Conservation (phyloP, 2,888 invertebrate species). For the Penaeus monodon region DNA sequence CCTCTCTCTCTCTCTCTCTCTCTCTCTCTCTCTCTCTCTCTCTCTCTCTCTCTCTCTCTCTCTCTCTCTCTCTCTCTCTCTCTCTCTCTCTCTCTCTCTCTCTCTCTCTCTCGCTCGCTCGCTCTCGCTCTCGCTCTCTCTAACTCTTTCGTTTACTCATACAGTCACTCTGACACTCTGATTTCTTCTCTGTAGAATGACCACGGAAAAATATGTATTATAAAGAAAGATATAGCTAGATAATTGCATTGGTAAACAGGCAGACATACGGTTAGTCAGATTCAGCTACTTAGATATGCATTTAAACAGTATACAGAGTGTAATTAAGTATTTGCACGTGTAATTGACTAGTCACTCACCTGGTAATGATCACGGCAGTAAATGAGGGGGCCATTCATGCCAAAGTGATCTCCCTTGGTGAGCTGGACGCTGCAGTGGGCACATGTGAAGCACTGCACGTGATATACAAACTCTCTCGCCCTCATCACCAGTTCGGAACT, state of each 20-base stretch:
- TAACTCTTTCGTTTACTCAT: neutral
- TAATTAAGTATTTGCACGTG: no score
- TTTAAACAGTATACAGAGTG: no score
- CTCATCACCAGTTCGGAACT: conserved; percentile 92
- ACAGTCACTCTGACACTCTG: neutral
- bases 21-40: conserved; percentile 10
- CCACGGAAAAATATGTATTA: no score
- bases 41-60: neutral
- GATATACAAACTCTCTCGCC: conserved; percentile 87
- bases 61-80: neutral
- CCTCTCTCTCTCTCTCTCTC: neutral
- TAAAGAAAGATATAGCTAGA: no score
- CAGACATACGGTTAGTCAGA: no score
- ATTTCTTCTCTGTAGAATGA: no score
- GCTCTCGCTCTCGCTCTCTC: no score
- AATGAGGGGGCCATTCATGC: conserved; percentile 85
- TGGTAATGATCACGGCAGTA: conserved; percentile 80
- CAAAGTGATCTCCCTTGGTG: conserved; percentile 81
- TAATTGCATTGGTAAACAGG: no score
- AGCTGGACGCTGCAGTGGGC: conserved; percentile 84
- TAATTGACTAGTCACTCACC: conserved; percentile 54
- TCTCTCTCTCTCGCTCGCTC: neutral
- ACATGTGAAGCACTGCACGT: conserved; percentile 91
- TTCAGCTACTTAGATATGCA: no score
- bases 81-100: neutral